Percentiles rank a stretch among this genome's conserved stretches.
These are phyloP conservation scores for Gnatocerus cornutus DNA, from an alignment of 2,888 invertebrate genomes.

Conservation along the genomic window DNA sequence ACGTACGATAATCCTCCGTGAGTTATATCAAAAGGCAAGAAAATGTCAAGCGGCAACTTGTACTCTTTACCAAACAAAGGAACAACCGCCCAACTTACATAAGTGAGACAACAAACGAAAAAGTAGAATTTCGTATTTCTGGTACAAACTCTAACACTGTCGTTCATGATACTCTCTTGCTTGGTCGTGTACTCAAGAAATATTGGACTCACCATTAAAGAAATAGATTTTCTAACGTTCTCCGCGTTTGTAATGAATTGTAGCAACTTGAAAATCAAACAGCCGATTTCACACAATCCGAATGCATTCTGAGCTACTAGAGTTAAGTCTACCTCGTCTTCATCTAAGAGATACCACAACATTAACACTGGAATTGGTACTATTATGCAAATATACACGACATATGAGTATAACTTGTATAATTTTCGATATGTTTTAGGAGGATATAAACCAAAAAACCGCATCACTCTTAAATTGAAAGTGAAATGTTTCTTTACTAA, in stretches of 20 bases:
- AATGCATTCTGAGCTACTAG: slow-evolving; percentile 11
- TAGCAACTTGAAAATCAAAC: slow-evolving; percentile 14
- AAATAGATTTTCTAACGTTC: slow-evolving; percentile 5
- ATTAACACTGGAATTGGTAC: not conserved
- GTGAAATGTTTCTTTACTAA: slow-evolving; percentile 6
- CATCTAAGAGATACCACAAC: not conserved
- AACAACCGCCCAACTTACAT: not conserved
- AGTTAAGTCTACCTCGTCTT: slow-evolving; percentile 2
- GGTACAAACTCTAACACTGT: not conserved
- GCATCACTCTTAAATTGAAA: slow-evolving; percentile 17
- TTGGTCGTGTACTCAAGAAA: not conserved
- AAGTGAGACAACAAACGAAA: not conserved
- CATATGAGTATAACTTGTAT: slow-evolving; percentile 11
- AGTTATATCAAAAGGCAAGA: slow-evolving; percentile 22
- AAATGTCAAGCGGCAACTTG: slow-evolving; percentile 13
- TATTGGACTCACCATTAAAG: slow-evolving; percentile 1
- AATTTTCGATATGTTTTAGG: not conserved
- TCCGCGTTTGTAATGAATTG: slow-evolving; percentile 10
- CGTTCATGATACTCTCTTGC: slow-evolving; percentile 13
- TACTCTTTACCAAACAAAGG: slow-evolving; percentile 7
- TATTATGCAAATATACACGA: slow-evolving; percentile 3
- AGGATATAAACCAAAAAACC: slow-evolving; percentile 9
- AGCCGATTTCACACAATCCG: not conserved
- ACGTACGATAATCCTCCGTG: not conserved
- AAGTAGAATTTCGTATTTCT: slow-evolving; percentile 10